Conservation (phyloP, 2,113 vertebrate genomes). For the Sorex fumeus region DNA sequence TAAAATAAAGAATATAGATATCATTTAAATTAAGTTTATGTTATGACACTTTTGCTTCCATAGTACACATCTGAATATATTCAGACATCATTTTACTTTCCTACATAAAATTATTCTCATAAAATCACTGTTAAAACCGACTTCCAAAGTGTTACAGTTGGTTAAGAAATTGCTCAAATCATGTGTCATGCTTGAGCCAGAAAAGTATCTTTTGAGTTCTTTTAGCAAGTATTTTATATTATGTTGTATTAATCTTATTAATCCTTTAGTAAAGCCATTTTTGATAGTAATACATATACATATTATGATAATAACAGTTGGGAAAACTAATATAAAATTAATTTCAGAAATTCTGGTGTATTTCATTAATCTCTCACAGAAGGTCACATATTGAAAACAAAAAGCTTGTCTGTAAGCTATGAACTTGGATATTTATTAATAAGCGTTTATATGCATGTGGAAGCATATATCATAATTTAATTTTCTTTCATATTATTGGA, state of each 20-base stretch:
- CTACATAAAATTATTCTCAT: not conserved
- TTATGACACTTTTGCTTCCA: slow-evolving; percentile 40
- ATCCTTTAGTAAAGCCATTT: not conserved
- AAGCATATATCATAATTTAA: not conserved
- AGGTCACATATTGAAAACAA: not conserved
- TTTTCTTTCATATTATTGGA: not conserved
- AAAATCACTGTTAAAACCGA: not conserved
- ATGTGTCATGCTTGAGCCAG: not conserved
- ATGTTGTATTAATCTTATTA: not conserved
- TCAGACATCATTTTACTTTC: slow-evolving; percentile 30
- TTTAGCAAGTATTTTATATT: not conserved
- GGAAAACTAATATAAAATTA: not conserved
- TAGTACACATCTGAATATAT: not conserved
- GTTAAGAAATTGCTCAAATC: slow-evolving; percentile 8
- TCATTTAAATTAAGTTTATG: slow-evolving; percentile 43
- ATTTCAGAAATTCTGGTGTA: not conserved
- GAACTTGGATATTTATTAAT: not conserved
- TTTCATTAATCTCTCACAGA: not conserved
- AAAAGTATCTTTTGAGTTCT: slow-evolving; percentile 20
- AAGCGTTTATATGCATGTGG: not conserved
- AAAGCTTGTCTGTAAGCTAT: not conserved
- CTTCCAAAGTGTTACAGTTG: not conserved
- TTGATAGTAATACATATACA: not conserved
- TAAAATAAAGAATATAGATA: slow-evolving; percentile 59
- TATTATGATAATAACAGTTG: not conserved